phyloP scores from a whole-genome alignment of 1,140 invertebrate genomes.

The Harpegnathos saltator region DNA sequence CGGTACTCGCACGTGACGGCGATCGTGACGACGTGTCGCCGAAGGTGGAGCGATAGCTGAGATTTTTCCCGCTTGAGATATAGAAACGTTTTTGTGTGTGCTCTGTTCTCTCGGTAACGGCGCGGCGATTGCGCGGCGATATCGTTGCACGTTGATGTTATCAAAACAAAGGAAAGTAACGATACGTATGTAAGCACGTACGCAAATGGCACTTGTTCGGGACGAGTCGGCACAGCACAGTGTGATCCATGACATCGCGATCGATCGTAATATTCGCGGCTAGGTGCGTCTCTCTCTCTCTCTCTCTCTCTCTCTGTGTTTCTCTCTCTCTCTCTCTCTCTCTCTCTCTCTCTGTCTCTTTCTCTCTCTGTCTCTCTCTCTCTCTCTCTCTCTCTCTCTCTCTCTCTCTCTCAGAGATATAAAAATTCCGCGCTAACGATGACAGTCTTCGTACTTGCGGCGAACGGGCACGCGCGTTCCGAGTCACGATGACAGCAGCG shows the following conservation, averaged over 20 bases:
- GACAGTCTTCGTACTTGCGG: not conserved
- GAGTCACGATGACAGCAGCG: not conserved
- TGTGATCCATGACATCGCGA: not conserved
- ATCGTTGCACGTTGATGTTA: not conserved
- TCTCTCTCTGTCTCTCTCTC: no score
- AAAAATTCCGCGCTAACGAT: not conserved
- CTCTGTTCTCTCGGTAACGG: not conserved
- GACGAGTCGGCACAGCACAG: not conserved
- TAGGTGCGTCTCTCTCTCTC: not conserved
- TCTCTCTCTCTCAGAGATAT: not conserved
- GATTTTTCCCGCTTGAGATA: not conserved
- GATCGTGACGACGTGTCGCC: not conserved
- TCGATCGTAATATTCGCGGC: conserved; percentile 1
- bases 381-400: no score
- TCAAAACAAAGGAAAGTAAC: no score
- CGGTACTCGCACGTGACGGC: not conserved
- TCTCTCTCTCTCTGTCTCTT: no score
- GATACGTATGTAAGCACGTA: not conserved
- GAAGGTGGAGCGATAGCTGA: not conserved
- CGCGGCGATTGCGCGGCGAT: not conserved
- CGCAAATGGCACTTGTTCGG: not conserved
- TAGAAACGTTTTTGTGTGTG: not conserved
- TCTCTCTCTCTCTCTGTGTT: no score
- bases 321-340: no score
- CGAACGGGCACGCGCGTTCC: not conserved